Base-by-base conservation (phyloP, 2,797 vertebrate species). In the Malacoctenus gilli region DNA sequence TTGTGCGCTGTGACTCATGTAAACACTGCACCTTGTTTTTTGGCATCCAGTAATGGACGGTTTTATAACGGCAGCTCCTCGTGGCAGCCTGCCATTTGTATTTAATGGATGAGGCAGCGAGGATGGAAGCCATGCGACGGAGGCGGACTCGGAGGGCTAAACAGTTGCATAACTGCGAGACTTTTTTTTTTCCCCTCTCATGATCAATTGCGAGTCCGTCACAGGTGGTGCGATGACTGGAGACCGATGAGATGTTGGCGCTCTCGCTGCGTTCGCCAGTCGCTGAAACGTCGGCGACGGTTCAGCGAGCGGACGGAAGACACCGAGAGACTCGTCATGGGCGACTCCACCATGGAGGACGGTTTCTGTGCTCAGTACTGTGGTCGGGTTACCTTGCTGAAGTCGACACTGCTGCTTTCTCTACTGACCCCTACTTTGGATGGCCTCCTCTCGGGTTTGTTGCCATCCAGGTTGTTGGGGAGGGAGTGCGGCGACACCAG, bases 341-440 rank as follows among this genome's bases (percentile, higher is more conserved):
- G 48, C 44, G 34, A 42, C 20, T 72, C 52, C 68, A 70, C 37
- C 61, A 66, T 43, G 54, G 72, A 14, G 54, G 92, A 72, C 76
- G 30, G 59, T 72, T 51, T 71, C 79, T 81, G 47, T 79, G 80
- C 85, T 83, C 82, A 84, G 84, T 73, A 76, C 79, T 80, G 57
- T 35, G 65, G 59, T 68, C 57, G 60, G 67, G 69, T 92, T 94
- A 97, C 95, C 94, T 95, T 96, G 91, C 94, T 96, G 84, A 97
- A 95, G 89, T 97, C 94, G 86, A 96, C 94, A 1, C 93, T 94
- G 88, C 94, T 96, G 89, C 94, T 94, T 91, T 96, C 95, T 91
- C 94, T 93, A 92, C 96, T 97, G 91, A 95, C 95, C 83, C 94
- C 95, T 73, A 57, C 87, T 87, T 92, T 93, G 68, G 92, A 92